Evolutionary conservation across 2,888 invertebrate genomes (phyloP).

Genomic region (Actias luna): DNA sequence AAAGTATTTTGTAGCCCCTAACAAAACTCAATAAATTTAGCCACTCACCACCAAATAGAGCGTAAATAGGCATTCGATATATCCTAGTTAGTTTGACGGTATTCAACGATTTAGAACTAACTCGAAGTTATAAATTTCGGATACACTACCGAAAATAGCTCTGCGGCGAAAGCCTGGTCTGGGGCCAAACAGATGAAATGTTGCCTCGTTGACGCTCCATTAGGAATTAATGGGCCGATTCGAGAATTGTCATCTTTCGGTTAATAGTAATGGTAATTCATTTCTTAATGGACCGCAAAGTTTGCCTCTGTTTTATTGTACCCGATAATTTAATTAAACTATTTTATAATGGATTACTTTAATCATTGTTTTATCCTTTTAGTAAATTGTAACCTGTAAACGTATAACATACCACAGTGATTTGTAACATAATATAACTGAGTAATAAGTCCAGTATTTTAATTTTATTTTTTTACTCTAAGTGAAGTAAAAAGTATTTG

Average conservation of each 20-base stretch:
- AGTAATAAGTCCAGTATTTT: too few relatives aligned
- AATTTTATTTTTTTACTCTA: too few relatives aligned
- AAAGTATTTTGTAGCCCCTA: not conserved
- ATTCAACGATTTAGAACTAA: conserved; percentile 77
- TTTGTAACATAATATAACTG: too few relatives aligned
- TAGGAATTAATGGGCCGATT: conserved; percentile 80
- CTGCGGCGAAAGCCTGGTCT: conserved; percentile 67
- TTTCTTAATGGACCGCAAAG: conserved; percentile 43
- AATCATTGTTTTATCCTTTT: not conserved
- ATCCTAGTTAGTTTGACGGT: conserved; percentile 70
- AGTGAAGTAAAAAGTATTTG: not conserved
- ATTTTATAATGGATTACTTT: not conserved
- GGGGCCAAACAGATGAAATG: conserved; percentile 80
- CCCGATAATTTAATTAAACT: conserved; percentile 3
- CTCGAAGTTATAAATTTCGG: conserved; percentile 74
- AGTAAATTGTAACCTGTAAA: too few relatives aligned
- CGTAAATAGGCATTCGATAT: conserved; percentile 63
- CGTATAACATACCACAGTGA: too few relatives aligned
- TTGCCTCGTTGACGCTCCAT: conserved; percentile 71
- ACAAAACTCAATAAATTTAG: not conserved
- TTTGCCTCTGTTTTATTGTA: conserved; percentile 6
- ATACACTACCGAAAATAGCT: conserved; percentile 74
- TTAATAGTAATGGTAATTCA: conserved; percentile 72
- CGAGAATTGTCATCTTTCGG: conserved; percentile 78
- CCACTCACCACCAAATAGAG: conserved; percentile 54